These are phyloP conservation scores for Gortyna flavago DNA, from an alignment of 2,888 invertebrate species.

Conservation along the genomic window DNA sequence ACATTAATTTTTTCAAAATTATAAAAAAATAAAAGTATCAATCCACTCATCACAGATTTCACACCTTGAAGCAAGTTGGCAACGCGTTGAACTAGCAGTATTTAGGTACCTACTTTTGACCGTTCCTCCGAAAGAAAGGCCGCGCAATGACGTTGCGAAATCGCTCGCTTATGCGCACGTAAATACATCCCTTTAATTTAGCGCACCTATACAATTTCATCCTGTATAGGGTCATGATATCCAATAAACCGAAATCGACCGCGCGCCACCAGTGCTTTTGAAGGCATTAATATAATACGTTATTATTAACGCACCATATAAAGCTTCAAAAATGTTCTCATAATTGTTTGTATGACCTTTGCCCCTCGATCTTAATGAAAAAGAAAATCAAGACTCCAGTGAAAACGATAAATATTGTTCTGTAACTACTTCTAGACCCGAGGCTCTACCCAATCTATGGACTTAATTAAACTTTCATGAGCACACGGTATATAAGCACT, in stretches of 20 bases:
- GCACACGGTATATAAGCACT: neutral
- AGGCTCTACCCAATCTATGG: slow-evolving; percentile 20
- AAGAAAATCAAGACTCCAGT: slow-evolving; percentile 1
- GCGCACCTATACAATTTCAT: neutral
- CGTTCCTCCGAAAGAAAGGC: too few species aligned
- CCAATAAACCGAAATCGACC: neutral
- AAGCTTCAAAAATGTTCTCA: neutral
- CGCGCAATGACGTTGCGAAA: too few species aligned
- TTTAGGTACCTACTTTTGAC: too few species aligned
- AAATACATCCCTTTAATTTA: too few species aligned
- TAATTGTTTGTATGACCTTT: slow-evolving; percentile 10
- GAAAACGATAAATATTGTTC: slow-evolving; percentile 24
- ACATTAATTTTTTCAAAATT: too few species aligned
- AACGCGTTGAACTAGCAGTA: too few species aligned
- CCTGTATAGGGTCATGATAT: neutral
- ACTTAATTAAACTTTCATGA: slow-evolving; percentile 56
- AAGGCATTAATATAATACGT: neutral
- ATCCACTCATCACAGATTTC: too few species aligned
- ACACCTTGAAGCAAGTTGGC: too few species aligned
- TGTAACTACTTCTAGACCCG: neutral
- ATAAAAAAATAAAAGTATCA: too few species aligned
- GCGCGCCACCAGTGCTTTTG: neutral
- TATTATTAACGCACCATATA: neutral
- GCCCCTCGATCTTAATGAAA: neutral
- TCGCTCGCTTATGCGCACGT: too few species aligned